These are phyloP conservation scores for Turdus rufiventris DNA, from an alignment of 2,113 vertebrate genomes.

Conservation along the genomic window DNA sequence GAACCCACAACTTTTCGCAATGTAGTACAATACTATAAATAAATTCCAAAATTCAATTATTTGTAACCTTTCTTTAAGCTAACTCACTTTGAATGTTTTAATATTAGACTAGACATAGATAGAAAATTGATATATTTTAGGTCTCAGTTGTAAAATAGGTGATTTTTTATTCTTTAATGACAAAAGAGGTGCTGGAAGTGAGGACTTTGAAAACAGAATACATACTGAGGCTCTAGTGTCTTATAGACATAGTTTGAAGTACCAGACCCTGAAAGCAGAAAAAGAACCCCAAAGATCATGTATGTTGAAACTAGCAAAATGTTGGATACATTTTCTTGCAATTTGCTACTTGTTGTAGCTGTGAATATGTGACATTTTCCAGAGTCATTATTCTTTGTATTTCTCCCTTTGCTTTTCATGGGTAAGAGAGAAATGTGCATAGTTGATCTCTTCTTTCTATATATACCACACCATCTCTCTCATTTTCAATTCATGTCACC, in stretches of 20 bases:
- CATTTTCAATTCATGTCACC: not conserved
- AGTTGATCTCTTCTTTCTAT: not conserved
- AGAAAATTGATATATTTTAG: not conserved
- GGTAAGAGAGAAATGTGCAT: not conserved
- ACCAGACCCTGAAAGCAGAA: not conserved
- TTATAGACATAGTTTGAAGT: not conserved
- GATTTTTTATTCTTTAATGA: not conserved
- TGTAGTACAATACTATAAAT: not conserved
- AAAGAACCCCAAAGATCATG: not conserved
- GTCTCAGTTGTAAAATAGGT: not conserved
- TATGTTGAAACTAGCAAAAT: not conserved
- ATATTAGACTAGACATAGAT: not conserved
- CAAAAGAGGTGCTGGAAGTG: not conserved
- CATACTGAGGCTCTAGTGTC: rapidly evolving
- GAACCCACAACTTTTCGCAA: not conserved
- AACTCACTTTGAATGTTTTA: not conserved
- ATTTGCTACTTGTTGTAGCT: not conserved
- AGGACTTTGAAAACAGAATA: not conserved
- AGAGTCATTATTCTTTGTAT: not conserved
- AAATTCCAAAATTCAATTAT: not conserved
- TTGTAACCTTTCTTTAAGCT: not conserved
- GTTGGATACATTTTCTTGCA: not conserved
- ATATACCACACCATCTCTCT: not conserved
- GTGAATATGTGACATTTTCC: not conserved
- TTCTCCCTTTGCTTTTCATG: not conserved